These are phyloP conservation scores for Calephelis perditalis DNA, from an alignment of 2,888 invertebrate species.

Conservation along the genomic window DNA sequence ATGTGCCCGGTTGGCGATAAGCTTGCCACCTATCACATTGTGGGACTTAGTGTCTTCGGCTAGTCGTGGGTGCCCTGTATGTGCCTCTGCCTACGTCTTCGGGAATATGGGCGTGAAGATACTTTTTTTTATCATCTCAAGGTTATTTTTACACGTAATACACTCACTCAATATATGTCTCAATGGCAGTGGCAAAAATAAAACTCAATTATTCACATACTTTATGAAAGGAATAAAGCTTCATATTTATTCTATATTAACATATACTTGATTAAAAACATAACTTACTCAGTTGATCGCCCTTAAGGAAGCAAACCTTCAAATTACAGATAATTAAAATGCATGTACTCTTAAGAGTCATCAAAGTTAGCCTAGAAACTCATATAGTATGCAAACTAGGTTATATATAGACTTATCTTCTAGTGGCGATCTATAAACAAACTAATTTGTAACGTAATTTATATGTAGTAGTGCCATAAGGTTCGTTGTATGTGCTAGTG, in stretches of 20 bases:
- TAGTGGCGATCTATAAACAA: conserved; percentile 51
- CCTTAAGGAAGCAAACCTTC: conserved; percentile 14
- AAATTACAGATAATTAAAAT: conserved; percentile 26
- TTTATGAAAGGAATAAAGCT: conserved; percentile 1
- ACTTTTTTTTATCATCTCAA: too few species aligned
- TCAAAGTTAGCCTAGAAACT: conserved; percentile 18
- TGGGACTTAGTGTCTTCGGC: too few species aligned
- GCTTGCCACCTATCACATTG: too few species aligned
- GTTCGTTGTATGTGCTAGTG: conserved; percentile 27
- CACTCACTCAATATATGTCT: too few species aligned
- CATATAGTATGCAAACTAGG: conserved; percentile 41
- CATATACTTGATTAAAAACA: conserved; percentile 5
- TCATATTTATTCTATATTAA: not conserved
- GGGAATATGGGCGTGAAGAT: too few species aligned
- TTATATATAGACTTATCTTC: conserved; percentile 41
- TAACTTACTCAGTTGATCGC: conserved; percentile 15
- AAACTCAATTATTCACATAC: not conserved
- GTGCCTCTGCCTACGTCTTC: too few species aligned
- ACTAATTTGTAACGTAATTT: conserved; percentile 54
- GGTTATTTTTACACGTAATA: too few species aligned
- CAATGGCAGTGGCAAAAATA: not conserved
- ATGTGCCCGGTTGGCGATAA: too few species aligned
- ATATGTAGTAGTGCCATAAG: conserved; percentile 40
- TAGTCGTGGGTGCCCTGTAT: too few species aligned
- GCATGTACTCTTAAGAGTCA: conserved; percentile 15